Evolutionary conservation across 2,113 vertebrate genomes (phyloP), one percentile per base, ranked within the genome.

Genomic region (Sialia sialis): DNA sequence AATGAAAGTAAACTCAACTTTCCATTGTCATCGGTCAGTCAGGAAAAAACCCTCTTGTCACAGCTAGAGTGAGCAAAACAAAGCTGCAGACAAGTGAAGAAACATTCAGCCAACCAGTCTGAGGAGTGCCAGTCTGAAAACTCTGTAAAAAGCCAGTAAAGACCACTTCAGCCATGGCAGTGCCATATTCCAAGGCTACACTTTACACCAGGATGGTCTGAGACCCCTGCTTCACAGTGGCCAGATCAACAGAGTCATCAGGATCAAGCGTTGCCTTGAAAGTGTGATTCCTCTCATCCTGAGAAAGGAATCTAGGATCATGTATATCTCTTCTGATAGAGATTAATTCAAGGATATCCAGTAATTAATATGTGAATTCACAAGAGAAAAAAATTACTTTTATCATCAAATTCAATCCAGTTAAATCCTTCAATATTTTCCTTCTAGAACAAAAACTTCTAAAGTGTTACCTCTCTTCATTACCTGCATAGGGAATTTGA

Each of bases 141-240:
- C 6, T 48, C 11, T 1, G 0, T 36, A 5, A n/a, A n/a, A 63
- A 59, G 13, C 8, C 17, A 14, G 22, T 19, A 27, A 32, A 1
- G 9, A 7, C 2, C 34, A 34, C 12, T 54, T 68, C 36, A 46
- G 22, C 8, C 13, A 13, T 16, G 26, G 16, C 44, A 84, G 7
- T 25, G 20, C 9, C 23, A 16, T 13, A 5, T 30, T 27, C 21
- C 34, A 90, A 20, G 32, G 29, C 44, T 63, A 16, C 0, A 2
- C 12, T 5, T 39, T 76, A 22, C 5, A 59, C 27, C 13, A 51
- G 36, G 19, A 34, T 3, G 7, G 6, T 16, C 32, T 22, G 48
- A n/a, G 19, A 49, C 10, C 29, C 1, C 43, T 16, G 6, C 30
- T 10, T n/a, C 13, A 48, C 5, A 1, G 0, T 32, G 22, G 16